Base-by-base conservation (phyloP, 2,888 invertebrate genomes). In the Ormyrus pomaceus region DNA sequence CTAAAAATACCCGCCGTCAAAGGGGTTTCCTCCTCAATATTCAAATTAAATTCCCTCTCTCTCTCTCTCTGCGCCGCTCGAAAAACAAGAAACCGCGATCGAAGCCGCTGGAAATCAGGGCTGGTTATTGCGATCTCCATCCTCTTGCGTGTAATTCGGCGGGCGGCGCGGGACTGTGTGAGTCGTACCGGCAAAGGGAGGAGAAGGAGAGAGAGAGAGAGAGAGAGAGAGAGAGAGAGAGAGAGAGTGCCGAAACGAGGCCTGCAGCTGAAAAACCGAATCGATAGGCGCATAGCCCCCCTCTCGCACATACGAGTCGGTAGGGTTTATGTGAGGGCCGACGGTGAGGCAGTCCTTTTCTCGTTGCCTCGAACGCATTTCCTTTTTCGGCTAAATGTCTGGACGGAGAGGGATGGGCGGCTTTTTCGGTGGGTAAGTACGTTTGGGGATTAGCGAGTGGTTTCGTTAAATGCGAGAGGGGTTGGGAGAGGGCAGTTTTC, bases 181-280 rank as follows among this genome's bases (percentile, higher is more conserved):
- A 7, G n/a, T 11, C 6, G 13, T 34, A 34, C 34, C 34, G 34
- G 34, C 34, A 34, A 34, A 34, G 34, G 34, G 34, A 64, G 53
- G 51, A 45, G 48, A 5, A 19, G 13, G 50, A 7, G 51, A 6
- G 34, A 58, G 66, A 34, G 53, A 19, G 53, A 13, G 53, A 62
- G 34, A 8, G 45, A 62, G 34, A 8, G 45, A 62, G 51, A 11
- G 50, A 8, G 19, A 8, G 50, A 6, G 53, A 7, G 45, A 8
- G 55, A 55, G 19, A 11, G 72, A 82, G 76, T 83, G 82, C 82
- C 83, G 79, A 80, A 80, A 80, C 87, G 87, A 89, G 87, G 87
- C 87, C 87, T 87, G 88, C 87, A 87, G 86, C 88, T 88, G 88
- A 89, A 89, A 89, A 89, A 88, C 86, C 88, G 86, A 89, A 90